Evolutionary conservation across 1,140 invertebrate species (phyloP).

Genomic region (Acromyrmex charruanus): DNA sequence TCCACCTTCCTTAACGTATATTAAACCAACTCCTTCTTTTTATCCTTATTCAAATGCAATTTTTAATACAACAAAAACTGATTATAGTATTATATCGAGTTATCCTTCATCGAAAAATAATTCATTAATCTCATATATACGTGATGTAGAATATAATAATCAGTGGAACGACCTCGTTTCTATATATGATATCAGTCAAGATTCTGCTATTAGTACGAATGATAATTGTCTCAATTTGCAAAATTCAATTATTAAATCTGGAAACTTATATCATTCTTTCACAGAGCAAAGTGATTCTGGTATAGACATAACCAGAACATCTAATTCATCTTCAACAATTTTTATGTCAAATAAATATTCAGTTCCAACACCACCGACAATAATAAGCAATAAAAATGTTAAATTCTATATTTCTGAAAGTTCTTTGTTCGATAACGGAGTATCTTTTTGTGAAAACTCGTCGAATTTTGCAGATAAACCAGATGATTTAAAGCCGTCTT

Average conservation of each 20-base stretch:
- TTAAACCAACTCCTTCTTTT: constrained; percentile 73
- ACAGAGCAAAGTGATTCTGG: constrained; percentile 75
- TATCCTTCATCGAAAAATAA: constrained; percentile 14
- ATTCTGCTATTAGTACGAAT: constrained; percentile 79
- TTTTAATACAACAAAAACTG: constrained; percentile 40
- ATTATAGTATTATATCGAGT: not conserved
- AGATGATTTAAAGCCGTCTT: constrained; percentile 44
- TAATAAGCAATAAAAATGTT: constrained; percentile 25
- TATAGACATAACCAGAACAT: constrained; percentile 68
- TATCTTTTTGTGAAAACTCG: not conserved
- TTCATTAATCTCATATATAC: not conserved
- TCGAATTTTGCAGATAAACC: not conserved
- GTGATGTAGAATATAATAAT: constrained; percentile 43
- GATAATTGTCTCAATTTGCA: constrained; percentile 67
- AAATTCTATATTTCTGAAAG: constrained; percentile 33
- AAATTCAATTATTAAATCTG: constrained; percentile 58
- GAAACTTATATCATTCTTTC: constrained; percentile 54
- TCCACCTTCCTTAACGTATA: constrained; percentile 54
- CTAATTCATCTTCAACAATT: constrained; percentile 47
- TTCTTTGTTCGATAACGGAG: constrained; percentile 22
- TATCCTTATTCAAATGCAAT: constrained; percentile 77
- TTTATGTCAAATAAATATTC: constrained; percentile 57
- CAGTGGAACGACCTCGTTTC: constrained; percentile 14
- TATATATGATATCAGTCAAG: constrained; percentile 66
- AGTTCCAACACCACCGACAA: constrained; percentile 61